phyloP scores from a whole-genome alignment of 2,113 vertebrate genomes.

The Apteryx owenii region DNA sequence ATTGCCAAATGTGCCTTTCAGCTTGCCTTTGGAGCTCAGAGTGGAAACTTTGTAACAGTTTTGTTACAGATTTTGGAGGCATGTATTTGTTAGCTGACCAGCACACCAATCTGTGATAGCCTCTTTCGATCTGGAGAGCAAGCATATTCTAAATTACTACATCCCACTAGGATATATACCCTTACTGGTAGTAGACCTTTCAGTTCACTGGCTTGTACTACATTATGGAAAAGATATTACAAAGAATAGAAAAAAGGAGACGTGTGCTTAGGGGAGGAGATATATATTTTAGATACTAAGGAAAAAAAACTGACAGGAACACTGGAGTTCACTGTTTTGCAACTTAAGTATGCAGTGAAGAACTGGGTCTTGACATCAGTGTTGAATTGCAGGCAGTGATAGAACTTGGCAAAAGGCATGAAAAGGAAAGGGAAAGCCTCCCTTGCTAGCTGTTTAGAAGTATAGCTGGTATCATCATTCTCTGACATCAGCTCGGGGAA shows the following conservation, averaged over 20 bases:
- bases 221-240: not conserved
- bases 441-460: not conserved
- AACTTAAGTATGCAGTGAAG: not conserved
- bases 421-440: not conserved
- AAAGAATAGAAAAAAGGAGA: not conserved
- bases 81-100: not conserved
- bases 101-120: not conserved
- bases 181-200: not conserved
- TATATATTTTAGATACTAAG: not conserved
- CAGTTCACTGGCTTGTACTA: not conserved
- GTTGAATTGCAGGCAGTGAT: not conserved
- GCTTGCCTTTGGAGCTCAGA: not conserved
- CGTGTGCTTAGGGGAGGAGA: not conserved
- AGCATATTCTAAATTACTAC: not conserved
- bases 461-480: not conserved
- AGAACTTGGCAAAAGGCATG: not conserved
- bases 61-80: not conserved
- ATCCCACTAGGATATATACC: not conserved
- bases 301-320: not conserved
- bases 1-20: not conserved
- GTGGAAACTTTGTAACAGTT: not conserved
- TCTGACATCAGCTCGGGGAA: not conserved
- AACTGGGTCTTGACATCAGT: not conserved
- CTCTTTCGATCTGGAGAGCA: not conserved
- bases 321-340: not conserved